phyloP scores from a whole-genome alignment of 37 sponge, comb jelly and placozoan genomes.

The Cladorhizidae sp. region DNA sequence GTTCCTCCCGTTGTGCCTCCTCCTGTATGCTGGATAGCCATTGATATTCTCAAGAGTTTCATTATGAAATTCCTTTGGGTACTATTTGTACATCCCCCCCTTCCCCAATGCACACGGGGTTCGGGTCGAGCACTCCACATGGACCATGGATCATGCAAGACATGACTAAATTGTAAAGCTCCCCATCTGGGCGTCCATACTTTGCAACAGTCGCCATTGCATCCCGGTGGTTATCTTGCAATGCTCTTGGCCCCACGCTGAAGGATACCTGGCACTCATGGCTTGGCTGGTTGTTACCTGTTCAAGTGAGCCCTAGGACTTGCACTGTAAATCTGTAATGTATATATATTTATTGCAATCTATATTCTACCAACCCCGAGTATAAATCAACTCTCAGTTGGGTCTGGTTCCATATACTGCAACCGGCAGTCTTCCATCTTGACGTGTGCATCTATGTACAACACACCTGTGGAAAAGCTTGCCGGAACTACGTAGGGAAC shows the following conservation, averaged over 20 bases:
- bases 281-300: background rate
- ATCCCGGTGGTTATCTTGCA: background rate
- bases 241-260: background rate
- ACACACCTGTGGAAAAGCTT: background rate
- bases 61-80: no score
- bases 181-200: background rate
- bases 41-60: no score
- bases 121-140: background rate
- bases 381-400: slow-evolving; percentile 1
- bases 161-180: background rate
- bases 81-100: slow-evolving; percentile 5
- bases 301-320: background rate
- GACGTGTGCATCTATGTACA: background rate
- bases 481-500: background rate
- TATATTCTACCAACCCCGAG: background rate
- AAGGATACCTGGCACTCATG: background rate
- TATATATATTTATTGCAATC: background rate
- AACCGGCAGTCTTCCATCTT: background rate
- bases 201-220: slow-evolving; percentile 4
- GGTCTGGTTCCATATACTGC: background rate
- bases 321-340: background rate
- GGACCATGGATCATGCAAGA: slow-evolving; percentile 6
- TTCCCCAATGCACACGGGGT: background rate
- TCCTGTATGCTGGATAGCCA: background rate
- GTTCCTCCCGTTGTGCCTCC: background rate